phyloP scores from a whole-genome alignment of 2,888 invertebrate genomes.

The Halictus ligatus region DNA sequence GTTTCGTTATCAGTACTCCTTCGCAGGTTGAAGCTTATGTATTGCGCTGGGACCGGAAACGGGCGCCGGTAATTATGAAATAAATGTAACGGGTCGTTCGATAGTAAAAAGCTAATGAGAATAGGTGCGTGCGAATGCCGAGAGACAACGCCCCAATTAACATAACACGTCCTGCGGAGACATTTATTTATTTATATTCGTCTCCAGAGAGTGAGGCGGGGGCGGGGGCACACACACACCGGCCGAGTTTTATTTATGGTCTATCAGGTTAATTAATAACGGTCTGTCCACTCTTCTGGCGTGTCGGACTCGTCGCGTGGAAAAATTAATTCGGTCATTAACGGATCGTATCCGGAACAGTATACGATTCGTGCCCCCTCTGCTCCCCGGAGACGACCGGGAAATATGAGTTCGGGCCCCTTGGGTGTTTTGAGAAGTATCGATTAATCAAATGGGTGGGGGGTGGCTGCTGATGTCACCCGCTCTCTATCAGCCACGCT shows the following conservation, averaged over 20 bases:
- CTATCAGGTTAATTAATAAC: conserved; percentile 83
- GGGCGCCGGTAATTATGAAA: conserved; percentile 71
- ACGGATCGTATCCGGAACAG: conserved; percentile 71
- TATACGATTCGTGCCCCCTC: conserved; percentile 63
- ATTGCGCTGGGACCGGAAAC: conserved; percentile 53
- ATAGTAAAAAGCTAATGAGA: conserved; percentile 81
- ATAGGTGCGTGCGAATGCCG: conserved; percentile 81
- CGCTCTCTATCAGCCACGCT: not conserved
- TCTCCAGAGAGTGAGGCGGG: conserved; percentile 70
- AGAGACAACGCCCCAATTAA: conserved; percentile 85
- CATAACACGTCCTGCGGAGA: conserved; percentile 81
- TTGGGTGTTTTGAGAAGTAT: conserved; percentile 66
- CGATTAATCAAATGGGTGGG: conserved; percentile 68
- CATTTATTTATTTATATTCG: conserved; percentile 84
- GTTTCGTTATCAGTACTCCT: conserved; percentile 59
- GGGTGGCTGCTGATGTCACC: conserved; percentile 60
- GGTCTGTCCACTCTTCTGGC: conserved; percentile 55
- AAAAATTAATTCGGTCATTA: conserved; percentile 79
- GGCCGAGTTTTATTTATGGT: conserved; percentile 80
- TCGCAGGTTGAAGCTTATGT: conserved; percentile 69
- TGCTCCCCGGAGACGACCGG: conserved; percentile 64
- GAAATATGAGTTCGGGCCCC: conserved; percentile 66
- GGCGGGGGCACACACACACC: conserved; percentile 61
- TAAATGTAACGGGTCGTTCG: conserved; percentile 78
- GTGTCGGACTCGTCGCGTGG: conserved; percentile 68